A percentile compares a stretch with the other conserved stretches of the same genome.
phyloP scores from a whole-genome alignment of 2,113 vertebrate genomes.

The Steatornis caripensis region DNA sequence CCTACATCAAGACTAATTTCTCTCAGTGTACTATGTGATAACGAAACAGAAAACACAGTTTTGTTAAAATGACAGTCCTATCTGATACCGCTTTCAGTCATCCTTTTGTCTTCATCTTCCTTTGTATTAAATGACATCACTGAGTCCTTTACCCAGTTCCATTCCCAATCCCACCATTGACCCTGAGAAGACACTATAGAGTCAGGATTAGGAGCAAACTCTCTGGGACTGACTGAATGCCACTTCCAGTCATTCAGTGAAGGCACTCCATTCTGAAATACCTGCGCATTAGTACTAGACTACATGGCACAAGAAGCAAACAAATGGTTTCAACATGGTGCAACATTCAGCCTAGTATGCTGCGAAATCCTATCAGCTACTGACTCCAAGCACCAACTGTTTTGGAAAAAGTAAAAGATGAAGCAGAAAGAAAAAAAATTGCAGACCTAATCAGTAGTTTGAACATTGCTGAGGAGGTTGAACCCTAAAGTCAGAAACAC shows the following conservation, averaged over 20 bases:
- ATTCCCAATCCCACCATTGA: fast-evolving
- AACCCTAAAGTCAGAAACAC: neutral
- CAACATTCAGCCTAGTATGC: neutral
- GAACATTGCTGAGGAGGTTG: neutral
- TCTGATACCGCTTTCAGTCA: neutral
- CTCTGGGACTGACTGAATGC: neutral
- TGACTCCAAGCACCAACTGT: neutral
- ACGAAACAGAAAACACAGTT: neutral
- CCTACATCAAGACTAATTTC: neutral
- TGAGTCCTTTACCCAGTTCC: neutral
- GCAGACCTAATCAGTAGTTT: neutral
- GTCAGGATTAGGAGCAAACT: neutral
- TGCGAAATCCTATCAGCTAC: neutral
- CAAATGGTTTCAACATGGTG: neutral
- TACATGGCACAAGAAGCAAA: neutral
- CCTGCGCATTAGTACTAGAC: neutral
- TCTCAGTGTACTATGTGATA: neutral
- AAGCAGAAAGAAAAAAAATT: neutral
- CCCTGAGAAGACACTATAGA: neutral
- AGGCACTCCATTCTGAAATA: neutral
- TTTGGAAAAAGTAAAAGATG: neutral
- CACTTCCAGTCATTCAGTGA: neutral
- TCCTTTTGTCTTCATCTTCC: neutral
- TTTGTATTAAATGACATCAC: neutral
- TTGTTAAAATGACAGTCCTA: neutral